Evolutionary conservation across 1,140 invertebrate species (phyloP), one percentile per base, ranked within the genome.

Genomic region (Tachypleus tridentatus): DNA sequence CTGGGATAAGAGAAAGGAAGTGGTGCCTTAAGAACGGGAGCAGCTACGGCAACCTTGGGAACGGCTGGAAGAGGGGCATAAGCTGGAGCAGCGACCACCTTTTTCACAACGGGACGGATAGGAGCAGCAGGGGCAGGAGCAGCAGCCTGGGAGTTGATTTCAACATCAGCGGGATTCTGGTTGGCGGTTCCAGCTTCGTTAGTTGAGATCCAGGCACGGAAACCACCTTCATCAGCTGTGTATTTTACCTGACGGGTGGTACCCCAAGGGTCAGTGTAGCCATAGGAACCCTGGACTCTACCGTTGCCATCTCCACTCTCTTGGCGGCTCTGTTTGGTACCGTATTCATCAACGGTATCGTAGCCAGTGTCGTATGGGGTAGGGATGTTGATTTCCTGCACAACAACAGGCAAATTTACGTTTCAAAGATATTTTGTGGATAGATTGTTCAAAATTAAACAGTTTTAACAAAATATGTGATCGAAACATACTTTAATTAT

Each of bases 301-400:
- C 67, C 67, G 56, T 65, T 61, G 60, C 67, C 67, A 53, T 68
- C 67, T 60, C 67, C 62, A 49, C 50, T 57, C 49, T 70, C 69
- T 54, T 69, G 65, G 8, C 69, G 60, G 64, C 61, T 63, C 60
- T 69, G 69, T 57, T 57, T 66, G 61, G 65, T 67, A 29, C 69
- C 69, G 63, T 69, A 70, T 51, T 70, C 69, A 59, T 70, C 69
- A 51, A 64, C 64, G 52, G 69, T 68, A 9, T 70, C 67, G 49
- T 70, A 70, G 6, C 69, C 69, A 58, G 69, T 69, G 5, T 68
- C 64, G 54, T 70, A 70, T 3, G 69, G 69, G 8, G 66, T 61
- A 11, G 69, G 69, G 53, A 58, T 67, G 64, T 49, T 59, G 57
- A 60, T 67, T 57, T 53, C 4, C 10, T 57, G 65, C 9, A 57